Conservation (phyloP, 2,888 invertebrate genomes). For the Octonoba sinensis region DNA sequence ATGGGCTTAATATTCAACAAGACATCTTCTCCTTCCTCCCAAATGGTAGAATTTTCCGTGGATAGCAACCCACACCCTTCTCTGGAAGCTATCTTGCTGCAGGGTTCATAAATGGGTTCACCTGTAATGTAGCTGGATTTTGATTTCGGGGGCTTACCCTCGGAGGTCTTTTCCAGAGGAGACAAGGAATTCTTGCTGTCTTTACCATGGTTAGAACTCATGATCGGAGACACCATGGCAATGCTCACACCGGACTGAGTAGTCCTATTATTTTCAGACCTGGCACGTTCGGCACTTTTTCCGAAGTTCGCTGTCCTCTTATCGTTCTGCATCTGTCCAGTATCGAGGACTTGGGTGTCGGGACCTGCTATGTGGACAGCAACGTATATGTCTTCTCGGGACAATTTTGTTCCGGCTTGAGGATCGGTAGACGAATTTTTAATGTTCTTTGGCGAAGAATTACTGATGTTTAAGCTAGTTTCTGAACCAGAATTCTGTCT, state of each 20-base stretch:
- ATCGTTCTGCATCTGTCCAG: conserved; percentile 38
- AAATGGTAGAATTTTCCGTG: conserved; percentile 74
- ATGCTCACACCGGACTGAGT: conserved; percentile 68
- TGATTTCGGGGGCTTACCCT: conserved; percentile 33
- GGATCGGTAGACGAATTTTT: conserved; percentile 40
- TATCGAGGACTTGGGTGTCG: conserved; percentile 47
- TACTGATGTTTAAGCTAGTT: conserved; percentile 57
- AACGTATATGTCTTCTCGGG: conserved; percentile 61
- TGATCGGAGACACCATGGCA: conserved; percentile 84
- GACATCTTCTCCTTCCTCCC: conserved; percentile 75
- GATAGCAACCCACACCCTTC: conserved; percentile 30
- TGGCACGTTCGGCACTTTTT: conserved; percentile 65
- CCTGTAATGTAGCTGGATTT: conserved; percentile 42
- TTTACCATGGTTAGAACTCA: conserved; percentile 69
- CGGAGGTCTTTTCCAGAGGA: conserved; percentile 19
- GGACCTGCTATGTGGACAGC: conserved; percentile 61
- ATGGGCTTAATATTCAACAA: conserved; percentile 89
- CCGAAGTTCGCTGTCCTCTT: conserved; percentile 50
- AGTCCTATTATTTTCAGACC: conserved; percentile 68
- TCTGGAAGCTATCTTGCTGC: conserved; percentile 45
- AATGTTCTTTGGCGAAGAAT: conserved; percentile 66
- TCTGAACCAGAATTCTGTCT: conserved; percentile 48
- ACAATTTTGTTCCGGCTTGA: conserved; percentile 46
- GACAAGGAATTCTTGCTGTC: conserved; percentile 19
- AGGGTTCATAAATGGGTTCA: conserved; percentile 57